Percentiles rank a stretch among this genome's conserved stretches.
phyloP scores from a whole-genome alignment of 2,888 invertebrate genomes.

The Drosophila pegasa region DNA sequence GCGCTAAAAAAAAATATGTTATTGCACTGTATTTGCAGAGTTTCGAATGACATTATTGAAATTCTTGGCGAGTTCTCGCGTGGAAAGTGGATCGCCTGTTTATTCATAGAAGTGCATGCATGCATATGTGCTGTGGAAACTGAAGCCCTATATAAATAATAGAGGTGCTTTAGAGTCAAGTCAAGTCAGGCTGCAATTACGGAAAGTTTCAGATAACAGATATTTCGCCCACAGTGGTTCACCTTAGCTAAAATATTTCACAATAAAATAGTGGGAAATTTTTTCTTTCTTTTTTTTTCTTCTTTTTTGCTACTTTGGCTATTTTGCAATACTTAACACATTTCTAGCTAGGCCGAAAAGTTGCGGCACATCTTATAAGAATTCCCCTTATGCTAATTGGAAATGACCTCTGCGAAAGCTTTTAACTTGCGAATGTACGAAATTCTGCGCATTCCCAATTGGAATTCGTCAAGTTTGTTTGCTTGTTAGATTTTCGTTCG shows the following conservation, averaged over 20 bases:
- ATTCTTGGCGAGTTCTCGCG: conserved; percentile 3
- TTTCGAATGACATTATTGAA: conserved; percentile 5
- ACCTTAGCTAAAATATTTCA: too few species aligned
- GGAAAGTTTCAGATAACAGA: not conserved
- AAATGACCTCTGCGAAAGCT: not conserved
- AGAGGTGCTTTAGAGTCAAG: not conserved
- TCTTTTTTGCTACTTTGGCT: too few species aligned
- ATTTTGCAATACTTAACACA: too few species aligned
- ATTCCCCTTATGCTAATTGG: conserved; percentile 1
- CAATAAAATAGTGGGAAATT: too few species aligned
- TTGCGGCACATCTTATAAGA: conserved; percentile 1
- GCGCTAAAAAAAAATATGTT: not conserved
- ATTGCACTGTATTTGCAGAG: not conserved
- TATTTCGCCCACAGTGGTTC: too few species aligned
- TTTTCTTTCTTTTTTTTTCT: too few species aligned
- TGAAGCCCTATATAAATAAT: not conserved
- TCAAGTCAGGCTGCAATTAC: not conserved
- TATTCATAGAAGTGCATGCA: not conserved
- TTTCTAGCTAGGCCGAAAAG: not conserved
- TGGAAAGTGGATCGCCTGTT: conserved; percentile 1
- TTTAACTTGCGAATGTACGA: not conserved
- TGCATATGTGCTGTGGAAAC: not conserved
- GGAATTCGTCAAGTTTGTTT: conserved; percentile 9
- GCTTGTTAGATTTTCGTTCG: conserved; percentile 6
- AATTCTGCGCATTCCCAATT: conserved; percentile 5